Evolutionary conservation across 1,140 invertebrate genomes (phyloP).

Genomic region (Drosophila chauvacae): DNA sequence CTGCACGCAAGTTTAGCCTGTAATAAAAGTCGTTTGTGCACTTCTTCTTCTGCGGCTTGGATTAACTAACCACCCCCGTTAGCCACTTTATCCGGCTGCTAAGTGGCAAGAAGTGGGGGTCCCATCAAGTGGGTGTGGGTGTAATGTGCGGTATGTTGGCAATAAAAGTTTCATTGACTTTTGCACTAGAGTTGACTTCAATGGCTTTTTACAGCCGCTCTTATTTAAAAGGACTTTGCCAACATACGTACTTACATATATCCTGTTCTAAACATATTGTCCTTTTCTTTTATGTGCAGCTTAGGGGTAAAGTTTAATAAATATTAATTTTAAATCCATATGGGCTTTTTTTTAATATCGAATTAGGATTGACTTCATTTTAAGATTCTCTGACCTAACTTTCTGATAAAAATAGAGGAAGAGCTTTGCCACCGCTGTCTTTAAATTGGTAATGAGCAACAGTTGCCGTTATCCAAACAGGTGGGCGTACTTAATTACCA

Average conservation of each 20-base stretch:
- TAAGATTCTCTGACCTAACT: neutral
- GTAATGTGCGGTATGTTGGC: conserved; percentile 37
- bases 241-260: neutral
- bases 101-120: conserved; percentile 6
- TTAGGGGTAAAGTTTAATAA: neutral
- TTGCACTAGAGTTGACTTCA: conserved; percentile 72
- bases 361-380: neutral
- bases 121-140: conserved; percentile 7
- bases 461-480: neutral
- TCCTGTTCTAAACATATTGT: conserved; percentile 3
- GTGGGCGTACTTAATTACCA: conserved; percentile 5
- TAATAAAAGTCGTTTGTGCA: conserved; percentile 71
- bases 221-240: conserved; percentile 22
- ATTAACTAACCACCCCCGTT: conserved; percentile 16
- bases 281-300: neutral
- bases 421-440: neutral
- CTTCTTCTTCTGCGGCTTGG: conserved; percentile 59
- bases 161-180: conserved; percentile 73
- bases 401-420: neutral
- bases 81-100: conserved; percentile 20
- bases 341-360: no score
- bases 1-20: conserved; percentile 53
- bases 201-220: conserved; percentile 62
- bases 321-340: neutral
- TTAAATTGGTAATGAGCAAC: no score